Conservation (phyloP, 1,140 invertebrate genomes). For the Sitophilus oryzae region DNA sequence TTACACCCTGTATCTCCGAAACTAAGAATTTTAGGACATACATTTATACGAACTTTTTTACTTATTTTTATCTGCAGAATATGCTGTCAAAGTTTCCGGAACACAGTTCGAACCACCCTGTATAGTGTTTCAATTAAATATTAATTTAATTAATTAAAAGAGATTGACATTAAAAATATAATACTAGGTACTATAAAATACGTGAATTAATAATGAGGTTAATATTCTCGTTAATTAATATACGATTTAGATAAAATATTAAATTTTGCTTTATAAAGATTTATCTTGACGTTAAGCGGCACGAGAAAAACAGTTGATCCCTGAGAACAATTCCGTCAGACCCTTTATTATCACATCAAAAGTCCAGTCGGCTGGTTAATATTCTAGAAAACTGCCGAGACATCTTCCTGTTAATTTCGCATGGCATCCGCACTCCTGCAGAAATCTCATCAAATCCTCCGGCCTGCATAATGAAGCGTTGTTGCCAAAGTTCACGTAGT, state of each 20-base stretch:
- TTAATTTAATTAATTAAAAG: no score
- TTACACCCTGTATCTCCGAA: no score
- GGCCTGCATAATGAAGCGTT: conserved; percentile 11
- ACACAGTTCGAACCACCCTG: no score
- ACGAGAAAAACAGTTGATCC: background rate
- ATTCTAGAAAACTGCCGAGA: conserved; percentile 18
- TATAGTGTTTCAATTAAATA: no score
- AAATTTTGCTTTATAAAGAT: background rate
- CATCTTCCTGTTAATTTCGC: conserved; percentile 13
- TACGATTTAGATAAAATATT: background rate
- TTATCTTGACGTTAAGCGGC: background rate
- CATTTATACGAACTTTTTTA: no score
- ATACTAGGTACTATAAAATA: no score
- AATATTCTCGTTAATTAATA: no score
- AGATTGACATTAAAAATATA: no score
- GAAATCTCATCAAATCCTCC: conserved; percentile 18
- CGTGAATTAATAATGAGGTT: no score
- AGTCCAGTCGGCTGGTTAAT: conserved; percentile 16
- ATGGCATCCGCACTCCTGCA: conserved; percentile 18
- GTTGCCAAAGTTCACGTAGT: conserved; percentile 14
- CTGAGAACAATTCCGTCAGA: conserved; percentile 2
- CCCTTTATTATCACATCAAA: conserved; percentile 18
- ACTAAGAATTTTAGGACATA: no score
- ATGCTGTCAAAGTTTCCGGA: no score
- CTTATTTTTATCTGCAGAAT: no score